phyloP scores from a whole-genome alignment of 35 echinoderm and acorn worm genomes.

The Apostichopus californicus region DNA sequence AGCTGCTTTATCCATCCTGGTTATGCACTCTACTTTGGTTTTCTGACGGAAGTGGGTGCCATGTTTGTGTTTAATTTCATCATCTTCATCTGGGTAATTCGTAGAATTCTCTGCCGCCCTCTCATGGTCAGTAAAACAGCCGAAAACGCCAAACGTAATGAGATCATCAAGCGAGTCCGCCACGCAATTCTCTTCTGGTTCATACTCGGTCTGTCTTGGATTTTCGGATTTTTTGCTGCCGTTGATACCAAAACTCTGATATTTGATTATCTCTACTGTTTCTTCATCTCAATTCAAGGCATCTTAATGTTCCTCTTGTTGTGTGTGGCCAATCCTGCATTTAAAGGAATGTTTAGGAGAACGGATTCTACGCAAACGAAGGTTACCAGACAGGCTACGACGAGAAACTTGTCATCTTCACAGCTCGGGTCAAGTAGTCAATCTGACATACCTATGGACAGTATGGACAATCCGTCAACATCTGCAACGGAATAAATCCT shows the following conservation, averaged over 20 bases:
- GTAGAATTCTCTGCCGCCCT: constrained; percentile 32
- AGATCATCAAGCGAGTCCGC: constrained; percentile 31
- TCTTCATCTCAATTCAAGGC: constrained; percentile 27
- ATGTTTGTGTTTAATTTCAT: constrained; percentile 20
- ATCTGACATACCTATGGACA: too few species aligned
- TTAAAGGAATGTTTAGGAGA: neutral
- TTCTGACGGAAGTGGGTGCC: constrained; percentile 6
- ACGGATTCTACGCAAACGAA: too few species aligned
- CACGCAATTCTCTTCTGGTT: constrained; percentile 47
- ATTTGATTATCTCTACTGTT: constrained; percentile 43
- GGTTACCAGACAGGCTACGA: neutral
- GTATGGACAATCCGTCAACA: too few species aligned
- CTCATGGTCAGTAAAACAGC: neutral
- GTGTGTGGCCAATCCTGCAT: constrained; percentile 33
- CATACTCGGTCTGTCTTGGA: constrained; percentile 31
- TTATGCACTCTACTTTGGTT: constrained; percentile 19
- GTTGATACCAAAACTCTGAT: constrained; percentile 25
- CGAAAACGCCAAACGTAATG: neutral
- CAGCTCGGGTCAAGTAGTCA: too few species aligned
- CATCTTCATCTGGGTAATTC: constrained; percentile 23
- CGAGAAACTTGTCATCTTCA: too few species aligned
- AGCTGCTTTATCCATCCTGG: constrained; percentile 40
- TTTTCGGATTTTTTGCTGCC: constrained; percentile 25
- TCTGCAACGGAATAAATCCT: too few species aligned
- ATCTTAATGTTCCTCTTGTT: neutral